A percentile compares a stretch with the other conserved stretches of the same genome.
phyloP scores from a whole-genome alignment of 2,888 invertebrate genomes.

The Acrobasis consociella region DNA sequence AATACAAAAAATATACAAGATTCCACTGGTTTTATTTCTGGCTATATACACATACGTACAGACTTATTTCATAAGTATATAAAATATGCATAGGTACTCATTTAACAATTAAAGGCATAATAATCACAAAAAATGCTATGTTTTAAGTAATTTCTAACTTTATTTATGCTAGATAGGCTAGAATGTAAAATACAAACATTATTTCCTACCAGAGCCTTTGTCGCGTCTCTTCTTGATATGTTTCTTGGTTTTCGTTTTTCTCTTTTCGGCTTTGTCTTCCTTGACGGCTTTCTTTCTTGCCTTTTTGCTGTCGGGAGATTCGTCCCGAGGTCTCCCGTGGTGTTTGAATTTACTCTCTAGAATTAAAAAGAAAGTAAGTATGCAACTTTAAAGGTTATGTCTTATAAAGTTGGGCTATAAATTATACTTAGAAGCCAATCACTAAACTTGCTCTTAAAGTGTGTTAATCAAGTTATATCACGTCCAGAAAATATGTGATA shows the following conservation, averaged over 20 bases:
- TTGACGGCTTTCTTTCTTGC: slow-evolving; percentile 94
- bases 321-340: slow-evolving; percentile 88
- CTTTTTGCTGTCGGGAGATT: slow-evolving; percentile 91
- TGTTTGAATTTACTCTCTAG: slow-evolving; percentile 83
- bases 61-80: neutral
- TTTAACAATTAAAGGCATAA: neutral
- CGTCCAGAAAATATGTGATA: too few species aligned
- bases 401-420: too few species aligned
- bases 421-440: too few species aligned
- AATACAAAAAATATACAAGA: slow-evolving; percentile 18
- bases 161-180: neutral
- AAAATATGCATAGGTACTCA: neutral
- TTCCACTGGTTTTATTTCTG: slow-evolving; percentile 17
- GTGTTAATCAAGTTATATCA: too few species aligned
- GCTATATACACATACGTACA: neutral
- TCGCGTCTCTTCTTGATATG: slow-evolving; percentile 96
- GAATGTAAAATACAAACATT: slow-evolving; percentile 29
- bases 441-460: too few species aligned
- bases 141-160: neutral
- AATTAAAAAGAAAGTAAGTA: slow-evolving; percentile 31
- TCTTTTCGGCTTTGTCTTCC: slow-evolving; percentile 93
- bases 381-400: too few species aligned
- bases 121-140: too few species aligned
- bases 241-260: slow-evolving; percentile 95
- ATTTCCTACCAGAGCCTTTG: slow-evolving; percentile 76